These are phyloP conservation scores for Cladorhizidae sp. DNA, from an alignment of 37 sponge, comb jelly and placozoan genomes.

Conservation along the genomic window DNA sequence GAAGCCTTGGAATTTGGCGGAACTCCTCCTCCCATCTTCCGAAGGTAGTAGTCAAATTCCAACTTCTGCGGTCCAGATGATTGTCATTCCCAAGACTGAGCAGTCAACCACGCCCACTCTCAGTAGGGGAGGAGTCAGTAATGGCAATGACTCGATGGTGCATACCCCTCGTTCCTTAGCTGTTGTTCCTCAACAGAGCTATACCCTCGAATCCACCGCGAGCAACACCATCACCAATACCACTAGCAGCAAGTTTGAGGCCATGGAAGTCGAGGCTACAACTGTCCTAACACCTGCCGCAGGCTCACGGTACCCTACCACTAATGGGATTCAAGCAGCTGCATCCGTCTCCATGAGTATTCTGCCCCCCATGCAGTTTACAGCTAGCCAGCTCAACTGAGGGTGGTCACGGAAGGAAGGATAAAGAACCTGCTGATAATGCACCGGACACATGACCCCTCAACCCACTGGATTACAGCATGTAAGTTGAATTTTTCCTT, in stretches of 20 bases:
- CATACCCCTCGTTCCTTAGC: background rate
- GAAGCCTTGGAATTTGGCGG: slow-evolving; percentile 13
- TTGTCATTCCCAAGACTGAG: slow-evolving; percentile 14
- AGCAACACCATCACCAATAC: background rate
- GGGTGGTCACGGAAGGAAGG: background rate
- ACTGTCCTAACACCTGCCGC: background rate
- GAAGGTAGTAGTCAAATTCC: background rate
- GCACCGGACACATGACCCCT: too few relatives aligned
- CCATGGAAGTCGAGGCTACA: background rate
- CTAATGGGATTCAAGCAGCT: background rate
- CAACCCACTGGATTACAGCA: too few relatives aligned
- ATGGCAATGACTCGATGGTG: background rate
- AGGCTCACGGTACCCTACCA: background rate
- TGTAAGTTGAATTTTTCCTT: too few relatives aligned
- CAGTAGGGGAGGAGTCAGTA: background rate
- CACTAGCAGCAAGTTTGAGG: background rate
- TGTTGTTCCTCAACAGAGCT: background rate
- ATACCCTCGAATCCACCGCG: too few relatives aligned
- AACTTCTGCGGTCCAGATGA: slow-evolving; percentile 1
- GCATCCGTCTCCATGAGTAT: too few relatives aligned
- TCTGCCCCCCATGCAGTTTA: background rate
- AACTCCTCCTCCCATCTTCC: background rate
- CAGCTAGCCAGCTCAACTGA: background rate
- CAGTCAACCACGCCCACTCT: background rate
- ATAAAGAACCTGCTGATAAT: background rate